These are phyloP conservation scores for Coluber constrictor DNA, from an alignment of 2,797 vertebrate genomes.

Conservation along the genomic window DNA sequence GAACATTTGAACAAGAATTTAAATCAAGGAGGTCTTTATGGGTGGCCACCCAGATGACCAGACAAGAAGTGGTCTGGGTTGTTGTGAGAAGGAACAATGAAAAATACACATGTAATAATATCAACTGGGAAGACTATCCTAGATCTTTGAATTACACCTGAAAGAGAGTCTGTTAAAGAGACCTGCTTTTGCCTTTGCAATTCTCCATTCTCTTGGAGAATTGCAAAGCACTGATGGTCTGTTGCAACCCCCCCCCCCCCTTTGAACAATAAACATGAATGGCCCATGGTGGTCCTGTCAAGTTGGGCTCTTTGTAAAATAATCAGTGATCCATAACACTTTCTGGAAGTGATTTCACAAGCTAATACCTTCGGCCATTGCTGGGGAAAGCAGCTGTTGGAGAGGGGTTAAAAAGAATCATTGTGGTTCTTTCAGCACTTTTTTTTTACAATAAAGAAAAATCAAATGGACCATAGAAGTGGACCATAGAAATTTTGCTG, in stretches of 20 bases:
- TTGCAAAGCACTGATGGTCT: conserved; percentile 49
- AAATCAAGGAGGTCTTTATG: conserved; percentile 85
- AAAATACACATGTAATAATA: conserved; percentile 86
- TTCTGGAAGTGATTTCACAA: conserved; percentile 70
- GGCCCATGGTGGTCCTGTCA: conserved; percentile 83
- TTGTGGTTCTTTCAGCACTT: background rate
- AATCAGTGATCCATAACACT: conserved; percentile 73
- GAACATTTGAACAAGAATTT: conserved; percentile 76
- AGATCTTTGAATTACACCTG: conserved; percentile 25
- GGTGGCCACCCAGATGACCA: conserved; percentile 88
- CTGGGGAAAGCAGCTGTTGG: background rate
- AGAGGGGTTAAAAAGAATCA: conserved; percentile 14
- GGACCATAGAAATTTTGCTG: conserved; percentile 39
- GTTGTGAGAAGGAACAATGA: conserved; percentile 94
- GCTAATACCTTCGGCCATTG: conserved; percentile 26
- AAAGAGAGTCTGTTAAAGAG: conserved; percentile 12
- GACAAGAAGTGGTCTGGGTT: conserved; percentile 71
- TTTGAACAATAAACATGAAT: conserved; percentile 83
- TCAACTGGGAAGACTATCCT: conserved; percentile 74
- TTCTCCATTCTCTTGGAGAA: conserved; percentile 8
- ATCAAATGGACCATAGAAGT: conserved; percentile 25
- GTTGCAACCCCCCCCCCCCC: conserved; percentile 17
- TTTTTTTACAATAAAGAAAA: conserved; percentile 5
- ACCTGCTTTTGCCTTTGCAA: conserved; percentile 30
- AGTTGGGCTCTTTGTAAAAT: conserved; percentile 74